These are phyloP conservation scores for Progne subis DNA, from an alignment of 2,113 vertebrate species.

Conservation along the genomic window DNA sequence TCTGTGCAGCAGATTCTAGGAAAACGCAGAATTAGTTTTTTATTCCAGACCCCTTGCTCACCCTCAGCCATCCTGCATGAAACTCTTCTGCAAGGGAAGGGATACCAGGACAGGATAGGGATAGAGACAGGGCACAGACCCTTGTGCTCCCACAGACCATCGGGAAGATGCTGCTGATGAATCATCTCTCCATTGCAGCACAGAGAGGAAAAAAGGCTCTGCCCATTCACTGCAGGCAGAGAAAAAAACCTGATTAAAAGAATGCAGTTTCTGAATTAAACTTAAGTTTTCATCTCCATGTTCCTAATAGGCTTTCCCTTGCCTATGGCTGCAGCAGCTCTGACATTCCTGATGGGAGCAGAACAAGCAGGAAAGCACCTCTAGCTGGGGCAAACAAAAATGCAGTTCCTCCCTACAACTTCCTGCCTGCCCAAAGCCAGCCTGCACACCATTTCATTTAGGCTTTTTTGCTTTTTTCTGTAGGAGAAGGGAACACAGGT, in stretches of 20 bases:
- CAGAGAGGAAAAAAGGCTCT: not conserved
- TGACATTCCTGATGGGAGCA: not conserved
- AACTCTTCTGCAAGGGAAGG: not conserved
- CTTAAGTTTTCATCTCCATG: not conserved
- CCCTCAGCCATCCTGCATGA: not conserved
- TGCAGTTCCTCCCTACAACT: fast-evolving
- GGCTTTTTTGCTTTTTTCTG: not conserved
- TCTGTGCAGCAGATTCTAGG: not conserved
- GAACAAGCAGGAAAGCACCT: not conserved
- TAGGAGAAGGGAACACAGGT: not conserved
- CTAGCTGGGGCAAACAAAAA: not conserved
- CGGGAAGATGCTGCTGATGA: not conserved
- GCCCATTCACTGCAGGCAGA: not conserved
- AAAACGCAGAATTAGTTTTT: not conserved
- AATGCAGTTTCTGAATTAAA: not conserved
- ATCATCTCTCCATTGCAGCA: not conserved
- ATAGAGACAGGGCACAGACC: not conserved
- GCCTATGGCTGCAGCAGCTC: not conserved
- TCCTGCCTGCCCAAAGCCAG: not conserved
- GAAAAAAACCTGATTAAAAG: not conserved
- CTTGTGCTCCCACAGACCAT: not conserved
- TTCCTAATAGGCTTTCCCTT: not conserved
- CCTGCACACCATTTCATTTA: not conserved
- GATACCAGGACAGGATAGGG: not conserved
- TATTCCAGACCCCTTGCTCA: not conserved